Percentiles rank a stretch among this genome's conserved stretches.
Conservation (phyloP, 2,113 vertebrate genomes). For the Holacanthus passer region DNA sequence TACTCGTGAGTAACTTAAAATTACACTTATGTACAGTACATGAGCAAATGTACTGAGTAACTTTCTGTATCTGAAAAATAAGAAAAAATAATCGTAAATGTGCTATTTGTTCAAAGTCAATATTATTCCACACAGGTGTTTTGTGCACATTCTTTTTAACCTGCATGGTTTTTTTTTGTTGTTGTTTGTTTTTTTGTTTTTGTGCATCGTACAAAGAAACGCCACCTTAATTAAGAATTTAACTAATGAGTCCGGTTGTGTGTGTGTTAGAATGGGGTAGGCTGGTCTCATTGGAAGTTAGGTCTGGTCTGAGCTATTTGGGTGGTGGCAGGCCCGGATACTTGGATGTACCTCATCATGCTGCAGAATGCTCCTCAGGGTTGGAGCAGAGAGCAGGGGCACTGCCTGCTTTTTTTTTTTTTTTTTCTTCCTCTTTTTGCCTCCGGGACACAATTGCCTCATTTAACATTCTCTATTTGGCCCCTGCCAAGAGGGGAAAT, state of each 20-base stretch:
- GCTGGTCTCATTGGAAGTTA: constrained; percentile 42
- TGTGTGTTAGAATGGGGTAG: constrained; percentile 20
- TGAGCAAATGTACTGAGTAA: not conserved
- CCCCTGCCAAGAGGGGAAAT: constrained; percentile 84
- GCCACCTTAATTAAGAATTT: constrained; percentile 22
- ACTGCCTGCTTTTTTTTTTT: constrained; percentile 65
- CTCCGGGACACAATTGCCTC: constrained; percentile 86
- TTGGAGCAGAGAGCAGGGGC: constrained; percentile 75
- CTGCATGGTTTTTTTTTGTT: not conserved
- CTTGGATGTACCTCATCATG: constrained; percentile 76
- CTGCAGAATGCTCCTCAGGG: constrained; percentile 77
- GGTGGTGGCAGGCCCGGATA: constrained; percentile 51
- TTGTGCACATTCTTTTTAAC: not conserved
- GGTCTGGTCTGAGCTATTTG: constrained; percentile 56
- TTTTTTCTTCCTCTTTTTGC: constrained; percentile 73
- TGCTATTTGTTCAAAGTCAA: not conserved
- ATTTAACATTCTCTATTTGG: constrained; percentile 88
- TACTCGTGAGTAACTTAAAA: not conserved
- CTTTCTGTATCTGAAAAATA: not conserved
- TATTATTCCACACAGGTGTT: not conserved
- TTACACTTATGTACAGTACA: not conserved
- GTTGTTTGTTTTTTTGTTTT: too few relatives aligned
- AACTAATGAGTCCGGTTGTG: constrained; percentile 5
- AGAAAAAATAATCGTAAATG: not conserved
- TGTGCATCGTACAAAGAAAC: not conserved